phyloP scores from a whole-genome alignment of 2,797 vertebrate genomes.

The Gymnoscopelus microlampas region DNA sequence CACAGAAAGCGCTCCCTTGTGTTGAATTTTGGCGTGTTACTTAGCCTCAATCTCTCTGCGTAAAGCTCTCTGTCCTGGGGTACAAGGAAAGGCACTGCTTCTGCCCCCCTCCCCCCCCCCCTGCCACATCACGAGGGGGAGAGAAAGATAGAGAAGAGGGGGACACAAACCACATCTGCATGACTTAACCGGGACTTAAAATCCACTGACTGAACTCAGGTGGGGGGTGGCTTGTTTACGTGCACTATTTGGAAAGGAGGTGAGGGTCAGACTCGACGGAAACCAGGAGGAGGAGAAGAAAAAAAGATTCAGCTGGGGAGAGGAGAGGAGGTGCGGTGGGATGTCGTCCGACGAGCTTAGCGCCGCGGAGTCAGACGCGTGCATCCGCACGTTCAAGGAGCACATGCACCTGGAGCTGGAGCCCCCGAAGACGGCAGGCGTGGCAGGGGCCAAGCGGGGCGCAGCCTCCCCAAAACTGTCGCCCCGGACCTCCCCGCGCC shows the following conservation, averaged over 20 bases:
- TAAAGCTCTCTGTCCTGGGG: conserved; percentile 36
- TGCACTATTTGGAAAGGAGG: conserved; percentile 26
- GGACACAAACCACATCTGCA: conserved; percentile 19
- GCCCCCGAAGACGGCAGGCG: conserved; percentile 87
- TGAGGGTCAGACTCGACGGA: too few relatives aligned
- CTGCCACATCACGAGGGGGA: background rate
- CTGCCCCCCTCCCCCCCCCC: background rate
- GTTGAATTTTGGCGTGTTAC: conserved; percentile 4
- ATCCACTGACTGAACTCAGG: conserved; percentile 30
- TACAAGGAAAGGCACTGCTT: background rate
- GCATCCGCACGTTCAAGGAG: conserved; percentile 97
- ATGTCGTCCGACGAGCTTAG: conserved; percentile 91
- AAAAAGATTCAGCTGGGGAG: background rate
- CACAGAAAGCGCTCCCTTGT: conserved; percentile 30
- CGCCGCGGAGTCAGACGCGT: conserved; percentile 87
- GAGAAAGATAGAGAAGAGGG: conserved; percentile 8
- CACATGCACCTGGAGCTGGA: conserved; percentile 98
- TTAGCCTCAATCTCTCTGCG: conserved; percentile 12
- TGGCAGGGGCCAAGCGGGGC: conserved; percentile 81
- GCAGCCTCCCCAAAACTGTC: conserved; percentile 96
- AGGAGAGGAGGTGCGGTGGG: conserved; percentile 47
- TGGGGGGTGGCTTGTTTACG: conserved; percentile 2
- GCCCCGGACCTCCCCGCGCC: conserved; percentile 94
- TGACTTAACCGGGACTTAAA: conserved; percentile 29
- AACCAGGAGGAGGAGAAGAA: background rate